Base-by-base conservation (phyloP, 2,113 vertebrate species). In the Lophura nycthemera region DNA sequence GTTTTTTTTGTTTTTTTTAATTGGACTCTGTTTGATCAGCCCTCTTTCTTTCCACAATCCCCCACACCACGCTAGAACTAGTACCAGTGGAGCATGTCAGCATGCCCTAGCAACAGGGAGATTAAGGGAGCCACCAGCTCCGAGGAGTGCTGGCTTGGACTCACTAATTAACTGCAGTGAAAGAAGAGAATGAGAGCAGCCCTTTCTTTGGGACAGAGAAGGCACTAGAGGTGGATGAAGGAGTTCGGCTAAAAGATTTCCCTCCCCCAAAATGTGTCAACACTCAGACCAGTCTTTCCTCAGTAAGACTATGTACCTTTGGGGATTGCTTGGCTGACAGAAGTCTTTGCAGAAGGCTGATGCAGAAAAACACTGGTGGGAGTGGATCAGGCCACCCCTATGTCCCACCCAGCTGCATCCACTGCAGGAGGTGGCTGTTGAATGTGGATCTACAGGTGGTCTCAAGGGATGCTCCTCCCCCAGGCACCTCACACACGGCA, bases 151-250 rank as follows among this genome's bases (percentile, higher is more conserved):
- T 96, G 82, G 93, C 91, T 90, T 2, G 2, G 85, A 75, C 66
- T 95, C 24, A 47, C 86, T 97, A 97, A 97, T 97, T 96, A 96
- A 96, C 93, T 96, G 77, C 85, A 90, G 43, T 91, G 94, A 96
- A 93, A 96, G 84, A 84, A 89, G 36, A 82, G 89, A 88, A 94
- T 93, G 93, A 88, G 91, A 96, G 87, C 4, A 2, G 88, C 83
- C 78, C 57, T 95, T 95, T 95, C 77, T 90, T 73, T 70, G 3
- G 18, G 42, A 47, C 66, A 72, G 71, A 88, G 77, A 36, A 86
- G 86, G 47, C 77, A 90, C 90, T 88, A 71, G 91, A 90, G 64
- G 70, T 84, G 52, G 71, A 70, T 92, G 91, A 95, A 90, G 86
- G 86, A 83, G 77, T 79, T 82, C 57, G 32, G 66, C 73, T 78